These are phyloP conservation scores for Ophioderma brevispina DNA, from an alignment of 35 echinoderm and acorn worm genomes.

Conservation along the genomic window DNA sequence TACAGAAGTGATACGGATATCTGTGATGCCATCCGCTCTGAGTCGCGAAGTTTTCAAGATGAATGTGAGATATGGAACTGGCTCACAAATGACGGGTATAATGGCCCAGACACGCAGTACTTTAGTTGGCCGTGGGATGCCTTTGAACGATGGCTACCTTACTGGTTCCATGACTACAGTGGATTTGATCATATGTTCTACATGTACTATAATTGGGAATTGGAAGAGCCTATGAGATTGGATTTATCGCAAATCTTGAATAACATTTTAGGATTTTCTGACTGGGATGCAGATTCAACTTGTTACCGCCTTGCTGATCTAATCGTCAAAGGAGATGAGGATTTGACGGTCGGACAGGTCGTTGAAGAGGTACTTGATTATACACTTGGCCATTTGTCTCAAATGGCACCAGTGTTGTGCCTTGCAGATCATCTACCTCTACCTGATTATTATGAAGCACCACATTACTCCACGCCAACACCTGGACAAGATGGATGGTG, in stretches of 20 bases:
- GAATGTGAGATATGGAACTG: background rate
- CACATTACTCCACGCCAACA: background rate
- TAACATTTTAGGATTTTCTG: background rate
- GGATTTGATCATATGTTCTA: background rate
- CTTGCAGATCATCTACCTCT: background rate
- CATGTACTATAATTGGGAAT: background rate
- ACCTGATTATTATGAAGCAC: background rate
- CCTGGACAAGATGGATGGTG: background rate
- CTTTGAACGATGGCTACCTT: background rate
- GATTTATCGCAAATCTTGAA: background rate
- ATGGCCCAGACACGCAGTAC: background rate
- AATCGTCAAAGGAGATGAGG: background rate
- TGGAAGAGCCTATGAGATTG: background rate
- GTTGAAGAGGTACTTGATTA: background rate
- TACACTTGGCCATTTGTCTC: background rate
- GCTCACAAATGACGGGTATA: background rate
- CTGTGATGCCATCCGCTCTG: background rate
- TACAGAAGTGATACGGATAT: background rate
- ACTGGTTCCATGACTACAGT: slow-evolving; percentile 4
- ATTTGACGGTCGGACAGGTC: background rate
- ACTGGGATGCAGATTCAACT: background rate
- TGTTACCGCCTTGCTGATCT: background rate
- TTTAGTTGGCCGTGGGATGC: background rate
- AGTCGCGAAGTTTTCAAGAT: background rate
- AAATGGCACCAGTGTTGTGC: background rate